phyloP scores from a whole-genome alignment of 2,797 vertebrate species.

The Eospalax fontanierii region DNA sequence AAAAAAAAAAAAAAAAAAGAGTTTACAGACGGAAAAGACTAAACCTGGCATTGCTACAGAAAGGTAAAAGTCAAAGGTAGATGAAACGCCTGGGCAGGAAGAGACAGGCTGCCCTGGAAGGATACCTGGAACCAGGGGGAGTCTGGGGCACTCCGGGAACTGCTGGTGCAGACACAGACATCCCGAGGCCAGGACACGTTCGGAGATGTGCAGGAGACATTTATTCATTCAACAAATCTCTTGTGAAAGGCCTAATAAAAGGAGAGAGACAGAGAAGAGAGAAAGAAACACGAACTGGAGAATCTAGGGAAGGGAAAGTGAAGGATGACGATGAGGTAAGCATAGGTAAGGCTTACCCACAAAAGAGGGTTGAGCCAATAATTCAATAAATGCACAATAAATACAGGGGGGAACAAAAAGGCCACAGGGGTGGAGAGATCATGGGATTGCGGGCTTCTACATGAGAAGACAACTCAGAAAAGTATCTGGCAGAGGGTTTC shows the following conservation, averaged over 20 bases:
- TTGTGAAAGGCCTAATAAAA: background rate
- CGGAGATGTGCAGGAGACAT: background rate
- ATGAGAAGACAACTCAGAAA: slow-evolving; percentile 43
- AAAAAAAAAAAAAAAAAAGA: background rate
- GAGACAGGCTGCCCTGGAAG: background rate
- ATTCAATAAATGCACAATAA: background rate
- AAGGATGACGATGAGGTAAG: background rate
- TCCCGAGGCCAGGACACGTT: background rate
- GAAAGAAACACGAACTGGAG: background rate
- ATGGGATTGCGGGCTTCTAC: background rate
- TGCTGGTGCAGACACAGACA: background rate
- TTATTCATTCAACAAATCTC: background rate
- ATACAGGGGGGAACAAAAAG: background rate
- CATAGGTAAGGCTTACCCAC: too few relatives aligned
- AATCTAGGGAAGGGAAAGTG: background rate
- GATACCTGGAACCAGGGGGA: background rate
- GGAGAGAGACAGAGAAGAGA: background rate
- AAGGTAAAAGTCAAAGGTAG: background rate
- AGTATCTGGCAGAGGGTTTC: slow-evolving; percentile 30
- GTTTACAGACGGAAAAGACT: background rate
- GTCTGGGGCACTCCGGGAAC: background rate
- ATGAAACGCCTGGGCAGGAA: background rate
- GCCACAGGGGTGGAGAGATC: too few relatives aligned
- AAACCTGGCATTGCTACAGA: background rate
- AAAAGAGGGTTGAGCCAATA: too few relatives aligned